Conservation (phyloP, 1,140 invertebrate species). For the Nasonia giraulti region DNA sequence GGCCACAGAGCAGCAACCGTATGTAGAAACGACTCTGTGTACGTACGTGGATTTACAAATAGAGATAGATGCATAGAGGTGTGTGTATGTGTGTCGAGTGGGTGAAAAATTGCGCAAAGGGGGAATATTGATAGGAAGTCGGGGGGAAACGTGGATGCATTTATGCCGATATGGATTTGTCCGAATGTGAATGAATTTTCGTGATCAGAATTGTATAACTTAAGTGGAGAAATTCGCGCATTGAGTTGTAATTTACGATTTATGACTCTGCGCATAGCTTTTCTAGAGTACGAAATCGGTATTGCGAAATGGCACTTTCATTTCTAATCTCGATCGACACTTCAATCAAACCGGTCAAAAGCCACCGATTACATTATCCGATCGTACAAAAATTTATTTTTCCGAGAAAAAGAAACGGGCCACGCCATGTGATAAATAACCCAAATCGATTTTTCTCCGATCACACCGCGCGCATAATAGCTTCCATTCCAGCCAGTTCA, state of each 20-base stretch:
- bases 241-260: background rate
- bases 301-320: too few species aligned
- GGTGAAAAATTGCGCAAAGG: background rate
- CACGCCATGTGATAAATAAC: background rate
- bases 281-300: too few species aligned
- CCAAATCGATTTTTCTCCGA: background rate
- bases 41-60: slow-evolving; percentile 19
- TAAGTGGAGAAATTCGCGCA: too few species aligned
- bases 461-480: background rate
- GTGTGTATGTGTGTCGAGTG: background rate
- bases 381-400: too few species aligned
- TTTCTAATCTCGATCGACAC: background rate
- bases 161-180: background rate
- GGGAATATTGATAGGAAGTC: slow-evolving; percentile 7
- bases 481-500: too few species aligned
- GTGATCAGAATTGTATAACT: too few species aligned
- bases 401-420: too few species aligned
- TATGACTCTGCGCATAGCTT: background rate
- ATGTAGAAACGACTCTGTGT: slow-evolving; percentile 4
- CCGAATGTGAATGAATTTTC: too few species aligned
- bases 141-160: too few species aligned
- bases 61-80: slow-evolving; percentile 6
- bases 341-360: background rate
- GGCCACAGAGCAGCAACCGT: background rate
- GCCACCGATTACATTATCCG: too few species aligned